phyloP scores from a whole-genome alignment of 1,140 invertebrate genomes.

The Pristionchus pacificus region DNA sequence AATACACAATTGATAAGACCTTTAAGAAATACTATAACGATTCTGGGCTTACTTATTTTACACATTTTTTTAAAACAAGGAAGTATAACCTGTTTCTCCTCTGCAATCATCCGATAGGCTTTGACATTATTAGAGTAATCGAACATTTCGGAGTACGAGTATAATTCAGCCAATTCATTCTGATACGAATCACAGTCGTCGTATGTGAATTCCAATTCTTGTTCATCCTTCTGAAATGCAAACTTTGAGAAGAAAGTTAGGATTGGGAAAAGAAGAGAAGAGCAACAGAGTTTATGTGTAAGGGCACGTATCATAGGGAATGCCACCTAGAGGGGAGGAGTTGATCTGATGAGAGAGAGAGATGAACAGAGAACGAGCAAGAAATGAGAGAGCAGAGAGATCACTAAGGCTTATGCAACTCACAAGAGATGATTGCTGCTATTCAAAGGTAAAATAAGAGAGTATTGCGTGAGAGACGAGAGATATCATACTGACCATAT shows the following conservation, averaged over 20 bases:
- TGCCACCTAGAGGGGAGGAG: too few species aligned
- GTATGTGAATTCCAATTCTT: conserved; percentile 50
- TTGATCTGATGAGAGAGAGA: too few species aligned
- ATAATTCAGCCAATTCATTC: conserved; percentile 50
- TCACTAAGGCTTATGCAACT: too few species aligned
- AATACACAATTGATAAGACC: conserved; percentile 3
- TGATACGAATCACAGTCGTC: conserved; percentile 42
- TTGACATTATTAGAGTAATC: conserved; percentile 45
- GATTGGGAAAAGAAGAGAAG: background rate
- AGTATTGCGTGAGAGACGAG: too few species aligned
- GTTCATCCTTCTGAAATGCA: conserved; percentile 34
- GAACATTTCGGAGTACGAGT: conserved; percentile 54
- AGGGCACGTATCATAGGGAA: too few species aligned
- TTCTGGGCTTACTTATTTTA: conserved; percentile 23
- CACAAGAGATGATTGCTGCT: too few species aligned
- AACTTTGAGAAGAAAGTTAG: background rate
- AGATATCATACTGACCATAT: too few species aligned
- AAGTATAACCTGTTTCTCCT: conserved; percentile 38
- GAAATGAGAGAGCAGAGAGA: too few species aligned
- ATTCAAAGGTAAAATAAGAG: too few species aligned
- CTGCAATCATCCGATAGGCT: conserved; percentile 40
- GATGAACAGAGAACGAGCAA: too few species aligned
- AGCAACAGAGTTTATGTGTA: too few species aligned
- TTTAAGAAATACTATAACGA: background rate
- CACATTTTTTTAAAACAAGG: conserved; percentile 21